phyloP scores from a whole-genome alignment of 2,797 vertebrate species.

The Gambelia wislizenii region DNA sequence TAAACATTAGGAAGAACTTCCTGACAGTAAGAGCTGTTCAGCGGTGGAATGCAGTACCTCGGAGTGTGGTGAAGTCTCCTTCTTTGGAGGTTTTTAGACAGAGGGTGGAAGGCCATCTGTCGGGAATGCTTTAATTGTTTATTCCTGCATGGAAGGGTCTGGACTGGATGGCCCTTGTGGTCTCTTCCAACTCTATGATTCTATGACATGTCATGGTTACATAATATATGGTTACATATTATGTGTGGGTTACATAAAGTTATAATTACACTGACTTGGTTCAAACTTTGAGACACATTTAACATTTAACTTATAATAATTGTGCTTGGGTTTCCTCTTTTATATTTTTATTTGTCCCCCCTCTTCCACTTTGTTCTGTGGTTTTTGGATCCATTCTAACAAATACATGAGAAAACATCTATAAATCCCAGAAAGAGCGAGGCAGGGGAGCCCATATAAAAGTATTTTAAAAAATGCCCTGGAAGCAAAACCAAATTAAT shows the following conservation, averaged over 20 bases:
- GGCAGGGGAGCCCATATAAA: conserved; percentile 23
- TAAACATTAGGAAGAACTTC: too few species aligned
- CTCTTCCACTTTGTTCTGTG: conserved; percentile 39
- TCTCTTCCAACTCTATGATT: too few species aligned
- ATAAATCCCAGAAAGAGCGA: neutral
- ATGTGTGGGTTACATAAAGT: neutral
- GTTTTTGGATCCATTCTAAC: conserved; percentile 34
- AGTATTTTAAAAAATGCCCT: conserved; percentile 8
- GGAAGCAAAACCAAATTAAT: conserved; percentile 17
- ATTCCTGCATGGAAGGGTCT: too few species aligned
- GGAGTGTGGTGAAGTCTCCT: too few species aligned
- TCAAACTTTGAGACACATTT: neutral
- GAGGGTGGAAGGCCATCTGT: too few species aligned
- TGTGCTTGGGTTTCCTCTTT: conserved; percentile 20
- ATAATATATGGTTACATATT: neutral
- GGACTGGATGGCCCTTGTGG: too few species aligned
- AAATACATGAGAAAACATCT: neutral
- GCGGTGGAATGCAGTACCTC: too few species aligned
- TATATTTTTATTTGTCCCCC: neutral
- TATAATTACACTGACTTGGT: neutral
- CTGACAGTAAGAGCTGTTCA: too few species aligned
- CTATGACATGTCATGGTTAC: too few species aligned
- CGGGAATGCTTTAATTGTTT: too few species aligned
- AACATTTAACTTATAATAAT: neutral
- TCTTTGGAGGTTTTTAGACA: too few species aligned